These are phyloP conservation scores for Sesamia inferens DNA, from an alignment of 2,888 invertebrate genomes.

Conservation along the genomic window DNA sequence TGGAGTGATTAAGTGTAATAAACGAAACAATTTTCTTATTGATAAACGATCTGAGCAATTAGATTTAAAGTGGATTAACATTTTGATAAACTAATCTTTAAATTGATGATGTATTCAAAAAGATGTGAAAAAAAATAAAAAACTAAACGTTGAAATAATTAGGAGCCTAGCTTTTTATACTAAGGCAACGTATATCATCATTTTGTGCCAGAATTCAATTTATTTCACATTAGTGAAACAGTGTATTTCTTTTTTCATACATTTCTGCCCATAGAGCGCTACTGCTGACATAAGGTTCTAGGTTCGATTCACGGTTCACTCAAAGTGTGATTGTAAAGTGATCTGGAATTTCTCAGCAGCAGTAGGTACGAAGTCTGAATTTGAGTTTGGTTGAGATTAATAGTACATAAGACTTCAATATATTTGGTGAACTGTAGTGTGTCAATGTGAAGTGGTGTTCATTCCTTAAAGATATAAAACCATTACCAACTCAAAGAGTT, in stretches of 20 bases:
- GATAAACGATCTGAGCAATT: conserved; percentile 30
- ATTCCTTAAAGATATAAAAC: background rate
- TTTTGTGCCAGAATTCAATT: background rate
- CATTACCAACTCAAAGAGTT: conserved; percentile 2
- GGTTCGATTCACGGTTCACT: background rate
- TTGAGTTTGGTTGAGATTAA: background rate
- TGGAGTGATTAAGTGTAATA: conserved; percentile 42
- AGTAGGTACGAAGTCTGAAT: background rate
- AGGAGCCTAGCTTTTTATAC: background rate
- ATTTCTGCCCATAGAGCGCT: background rate
- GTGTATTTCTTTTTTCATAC: background rate
- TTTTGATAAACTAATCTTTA: conserved; percentile 11
- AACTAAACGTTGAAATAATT: background rate
- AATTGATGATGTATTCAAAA: background rate
- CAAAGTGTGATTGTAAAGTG: background rate
- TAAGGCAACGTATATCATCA: background rate
- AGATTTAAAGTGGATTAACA: conserved; percentile 35
- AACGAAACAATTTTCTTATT: conserved; percentile 48
- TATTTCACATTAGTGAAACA: background rate
- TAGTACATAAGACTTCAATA: background rate
- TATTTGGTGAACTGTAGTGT: background rate
- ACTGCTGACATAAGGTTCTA: background rate
- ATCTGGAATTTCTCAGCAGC: background rate
- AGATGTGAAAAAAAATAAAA: background rate
- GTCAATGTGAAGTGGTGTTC: background rate